A percentile compares a stretch with the other conserved stretches of the same genome.
Conservation (phyloP, 2,113 vertebrate species). For the Scatophagus argus region DNA sequence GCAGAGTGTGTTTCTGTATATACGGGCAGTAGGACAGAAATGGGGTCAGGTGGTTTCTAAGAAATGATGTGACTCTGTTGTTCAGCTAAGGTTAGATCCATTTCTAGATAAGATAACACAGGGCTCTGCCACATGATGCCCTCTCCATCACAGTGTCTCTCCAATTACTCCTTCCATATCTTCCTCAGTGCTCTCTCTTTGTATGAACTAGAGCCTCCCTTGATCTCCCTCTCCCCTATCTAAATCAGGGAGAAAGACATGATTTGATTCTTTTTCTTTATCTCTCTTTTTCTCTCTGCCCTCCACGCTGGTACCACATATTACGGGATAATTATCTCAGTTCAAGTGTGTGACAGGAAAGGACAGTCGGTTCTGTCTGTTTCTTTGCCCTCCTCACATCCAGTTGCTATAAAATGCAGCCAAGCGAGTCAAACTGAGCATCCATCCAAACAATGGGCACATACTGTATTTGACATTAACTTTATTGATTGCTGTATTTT, state of each 20-base stretch:
- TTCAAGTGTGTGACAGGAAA: conserved; percentile 60
- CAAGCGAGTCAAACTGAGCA: neutral
- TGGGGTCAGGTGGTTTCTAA: conserved; percentile 45
- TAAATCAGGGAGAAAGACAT: too few relatives aligned
- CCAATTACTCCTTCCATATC: conserved; percentile 47
- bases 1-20: conserved; percentile 1
- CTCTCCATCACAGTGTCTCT: conserved; percentile 36
- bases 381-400: conserved; percentile 27
- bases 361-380: conserved; percentile 40
- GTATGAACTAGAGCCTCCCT: conserved; percentile 21
- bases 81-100: conserved; percentile 53
- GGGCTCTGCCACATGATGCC: conserved; percentile 51
- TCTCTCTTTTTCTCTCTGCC: conserved; percentile 37
- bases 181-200: conserved; percentile 36
- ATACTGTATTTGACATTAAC: conserved; percentile 35
- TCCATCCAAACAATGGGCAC: conserved; percentile 10
- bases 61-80: conserved; percentile 50
- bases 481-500: conserved; percentile 14
- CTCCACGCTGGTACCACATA: conserved; percentile 50
- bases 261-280: conserved; percentile 19
- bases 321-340: conserved; percentile 67
- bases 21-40: conserved; percentile 30
- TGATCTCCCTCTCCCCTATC: conserved; percentile 8
- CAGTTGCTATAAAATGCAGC: conserved; percentile 39
- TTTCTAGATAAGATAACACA: conserved; percentile 61